phyloP scores from a whole-genome alignment of 2,888 invertebrate species.

The Drosophila aldrichi region DNA sequence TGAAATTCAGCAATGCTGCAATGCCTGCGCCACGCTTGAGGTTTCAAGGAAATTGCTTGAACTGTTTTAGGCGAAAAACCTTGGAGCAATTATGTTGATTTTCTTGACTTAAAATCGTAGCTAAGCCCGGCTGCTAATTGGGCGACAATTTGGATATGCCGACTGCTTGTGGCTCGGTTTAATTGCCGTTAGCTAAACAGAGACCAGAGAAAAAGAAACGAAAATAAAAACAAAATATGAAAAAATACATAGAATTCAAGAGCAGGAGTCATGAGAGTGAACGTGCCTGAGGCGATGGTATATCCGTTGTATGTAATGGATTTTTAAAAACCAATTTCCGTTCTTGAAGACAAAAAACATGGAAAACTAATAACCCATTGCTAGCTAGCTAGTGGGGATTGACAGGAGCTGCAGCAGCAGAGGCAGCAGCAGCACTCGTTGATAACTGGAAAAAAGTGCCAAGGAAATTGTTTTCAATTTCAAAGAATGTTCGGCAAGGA shows the following conservation, averaged over 20 bases:
- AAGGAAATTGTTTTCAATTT: slow-evolving; percentile 80
- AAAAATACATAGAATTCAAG: neutral
- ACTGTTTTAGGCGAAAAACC: slow-evolving; percentile 28
- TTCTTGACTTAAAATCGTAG: slow-evolving; percentile 33
- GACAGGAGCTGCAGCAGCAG: slow-evolving; percentile 15
- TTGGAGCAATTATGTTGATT: slow-evolving; percentile 70
- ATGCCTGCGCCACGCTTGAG: slow-evolving; percentile 41
- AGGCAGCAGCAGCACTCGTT: slow-evolving; percentile 17
- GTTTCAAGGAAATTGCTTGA: slow-evolving; percentile 39
- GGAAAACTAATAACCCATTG: slow-evolving; percentile 78
- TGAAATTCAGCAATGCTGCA: slow-evolving; percentile 50
- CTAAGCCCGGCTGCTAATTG: slow-evolving; percentile 42
- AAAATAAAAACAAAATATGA: neutral
- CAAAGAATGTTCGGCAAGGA: slow-evolving; percentile 61
- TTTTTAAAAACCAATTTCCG: slow-evolving; percentile 80
- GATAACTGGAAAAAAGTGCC: slow-evolving; percentile 53
- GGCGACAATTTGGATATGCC: slow-evolving; percentile 45
- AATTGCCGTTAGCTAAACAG: slow-evolving; percentile 47
- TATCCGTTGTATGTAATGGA: slow-evolving; percentile 65
- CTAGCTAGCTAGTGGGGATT: slow-evolving; percentile 24
- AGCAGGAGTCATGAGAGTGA: slow-evolving; percentile 29
- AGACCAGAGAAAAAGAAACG: too few relatives aligned
- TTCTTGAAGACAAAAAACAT: slow-evolving; percentile 54
- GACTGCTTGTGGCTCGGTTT: slow-evolving; percentile 46
- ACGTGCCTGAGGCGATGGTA: slow-evolving; percentile 39